These are phyloP conservation scores for Drosophila anomalata DNA, from an alignment of 2,888 invertebrate genomes.

Conservation along the genomic window DNA sequence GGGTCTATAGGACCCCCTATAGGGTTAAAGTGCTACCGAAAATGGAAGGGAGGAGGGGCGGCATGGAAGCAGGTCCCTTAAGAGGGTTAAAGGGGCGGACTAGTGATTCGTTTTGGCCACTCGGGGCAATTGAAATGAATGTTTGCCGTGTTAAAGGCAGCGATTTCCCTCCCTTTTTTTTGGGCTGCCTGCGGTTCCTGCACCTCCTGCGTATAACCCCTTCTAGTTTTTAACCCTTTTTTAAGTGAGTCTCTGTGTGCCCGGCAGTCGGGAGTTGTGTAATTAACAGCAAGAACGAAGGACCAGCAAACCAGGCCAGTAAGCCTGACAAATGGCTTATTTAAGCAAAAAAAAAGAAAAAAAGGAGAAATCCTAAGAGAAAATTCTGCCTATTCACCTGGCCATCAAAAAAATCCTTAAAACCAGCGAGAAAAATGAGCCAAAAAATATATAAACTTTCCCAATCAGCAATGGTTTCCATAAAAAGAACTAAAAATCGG, in stretches of 20 bases:
- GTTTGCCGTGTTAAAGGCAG: slow-evolving; percentile 72
- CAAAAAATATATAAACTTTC: slow-evolving; percentile 17
- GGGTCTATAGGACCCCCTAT: not conserved
- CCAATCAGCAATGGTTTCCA: slow-evolving; percentile 53
- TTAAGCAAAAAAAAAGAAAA: slow-evolving; percentile 52
- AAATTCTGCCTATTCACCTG: slow-evolving; percentile 23
- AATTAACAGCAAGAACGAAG: slow-evolving; percentile 60
- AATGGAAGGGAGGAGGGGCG: not conserved
- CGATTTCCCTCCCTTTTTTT: slow-evolving; percentile 52
- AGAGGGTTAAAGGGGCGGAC: not conserved
- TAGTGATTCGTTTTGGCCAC: slow-evolving; percentile 45
- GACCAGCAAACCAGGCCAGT: slow-evolving; percentile 40
- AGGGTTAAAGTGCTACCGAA: not conserved
- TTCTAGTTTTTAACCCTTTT: not conserved
- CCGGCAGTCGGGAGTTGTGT: slow-evolving; percentile 37
- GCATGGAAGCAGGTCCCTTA: not conserved
- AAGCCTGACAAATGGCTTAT: slow-evolving; percentile 75
- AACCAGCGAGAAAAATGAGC: slow-evolving; percentile 7
- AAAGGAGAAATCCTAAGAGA: not conserved
- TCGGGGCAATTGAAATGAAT: slow-evolving; percentile 71
- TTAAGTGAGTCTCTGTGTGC: slow-evolving; percentile 13
- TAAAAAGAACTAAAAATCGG: slow-evolving; percentile 34
- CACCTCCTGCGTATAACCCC: too few relatives aligned
- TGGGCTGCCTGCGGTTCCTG: not conserved
- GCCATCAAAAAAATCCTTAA: slow-evolving; percentile 26